Base-by-base conservation (phyloP, 1,140 invertebrate genomes). In the Zaprionus tsacasi region DNA sequence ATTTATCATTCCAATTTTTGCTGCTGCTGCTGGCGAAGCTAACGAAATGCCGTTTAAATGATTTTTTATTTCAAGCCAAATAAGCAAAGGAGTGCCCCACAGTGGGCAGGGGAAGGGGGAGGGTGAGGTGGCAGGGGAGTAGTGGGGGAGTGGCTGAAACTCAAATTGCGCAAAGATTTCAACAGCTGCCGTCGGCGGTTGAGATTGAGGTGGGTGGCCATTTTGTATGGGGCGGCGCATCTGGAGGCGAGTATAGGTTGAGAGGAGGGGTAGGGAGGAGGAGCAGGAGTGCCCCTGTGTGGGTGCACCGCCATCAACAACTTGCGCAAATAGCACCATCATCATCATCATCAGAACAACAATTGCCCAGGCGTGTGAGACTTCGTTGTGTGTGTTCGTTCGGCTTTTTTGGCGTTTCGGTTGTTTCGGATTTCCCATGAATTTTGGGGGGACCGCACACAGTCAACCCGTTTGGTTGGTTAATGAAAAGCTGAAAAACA, bases 11-110 rank as follows among this genome's bases (percentile, higher is more conserved):
- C 40, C 79, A 85, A 85, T 76, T 76, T 83, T 56, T 13, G 66
- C 43, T 48, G 48, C 30, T 38, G 36, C 13, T 35, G 54, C 30
- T 50, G 48, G 38, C 38, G 76, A 57, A 76, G 74, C 81, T 73
- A 63, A 60, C 67, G 52, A 81, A 88, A 79, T 73, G 27, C 70
- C 81, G 68, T 88, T 88, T 88, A 89, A 89, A 88, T 85, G 85
- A 76, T 81, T 89, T 88, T 88, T 88, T 89, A 88, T 88, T 88
- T 89, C 74, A 81, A 88, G 81, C 83, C 75, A 88, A 88, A 88
- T 83, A 88, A 88, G 83, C 83, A 89, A 70, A 78, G 80, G 83
- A 88, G 82, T 85, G 82, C 70, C 70, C 63, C 2, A 13, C 15
- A 11, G 40, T 12, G 13, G 56, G 38, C 21, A 64, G 55, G 33